Conservation (phyloP, 1,140 invertebrate genomes). For the Drosophila ohnishii region DNA sequence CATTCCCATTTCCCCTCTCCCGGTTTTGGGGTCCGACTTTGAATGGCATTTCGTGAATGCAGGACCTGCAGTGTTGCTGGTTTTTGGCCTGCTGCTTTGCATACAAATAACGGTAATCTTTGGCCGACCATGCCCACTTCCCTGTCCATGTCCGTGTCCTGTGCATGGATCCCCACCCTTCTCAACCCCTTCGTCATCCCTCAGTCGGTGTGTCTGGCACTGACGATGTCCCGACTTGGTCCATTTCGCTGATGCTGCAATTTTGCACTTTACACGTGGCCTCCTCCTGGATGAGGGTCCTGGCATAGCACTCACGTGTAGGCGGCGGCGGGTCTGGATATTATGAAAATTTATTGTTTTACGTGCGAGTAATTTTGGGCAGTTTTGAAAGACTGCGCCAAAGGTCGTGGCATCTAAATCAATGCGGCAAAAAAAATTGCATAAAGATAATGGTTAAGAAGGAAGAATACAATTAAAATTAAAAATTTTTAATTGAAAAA, state of each 20-base stretch:
- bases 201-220: slow-evolving; percentile 28
- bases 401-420: slow-evolving; percentile 38
- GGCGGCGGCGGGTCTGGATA: slow-evolving; percentile 25
- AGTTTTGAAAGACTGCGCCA: slow-evolving; percentile 50
- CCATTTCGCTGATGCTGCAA: slow-evolving; percentile 71
- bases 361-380: slow-evolving; percentile 68
- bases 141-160: slow-evolving; percentile 12
- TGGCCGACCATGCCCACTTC: slow-evolving; percentile 38
- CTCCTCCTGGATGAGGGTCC: background rate
- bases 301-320: slow-evolving; percentile 17
- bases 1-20: background rate
- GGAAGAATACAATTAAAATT: background rate
- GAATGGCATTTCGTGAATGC: slow-evolving; percentile 64
- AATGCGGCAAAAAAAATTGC: slow-evolving; percentile 8
- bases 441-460: background rate
- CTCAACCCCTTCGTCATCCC: background rate
- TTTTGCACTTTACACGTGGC: slow-evolving; percentile 77
- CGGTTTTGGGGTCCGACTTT: slow-evolving; percentile 53
- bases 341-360: slow-evolving; percentile 78
- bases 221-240: slow-evolving; percentile 34
- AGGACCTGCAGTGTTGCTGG: slow-evolving; percentile 43
- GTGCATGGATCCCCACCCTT: background rate
- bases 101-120: slow-evolving; percentile 80
- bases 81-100: slow-evolving; percentile 74
- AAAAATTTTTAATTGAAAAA: no score